Conservation (phyloP, 2,888 invertebrate genomes). For the Crossocerus cetratus region DNA sequence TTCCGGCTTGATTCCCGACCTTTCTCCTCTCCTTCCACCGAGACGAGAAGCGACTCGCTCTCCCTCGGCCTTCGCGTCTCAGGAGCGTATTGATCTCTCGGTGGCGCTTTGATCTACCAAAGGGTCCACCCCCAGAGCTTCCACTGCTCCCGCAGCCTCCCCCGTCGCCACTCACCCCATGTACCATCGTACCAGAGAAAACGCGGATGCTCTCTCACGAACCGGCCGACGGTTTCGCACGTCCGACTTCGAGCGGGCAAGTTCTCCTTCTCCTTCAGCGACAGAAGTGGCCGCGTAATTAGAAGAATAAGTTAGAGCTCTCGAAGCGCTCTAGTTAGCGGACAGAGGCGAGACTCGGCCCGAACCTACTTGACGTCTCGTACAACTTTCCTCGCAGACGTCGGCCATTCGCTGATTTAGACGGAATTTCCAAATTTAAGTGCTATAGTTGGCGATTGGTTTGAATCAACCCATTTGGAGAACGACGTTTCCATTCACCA, state of each 20-base stretch:
- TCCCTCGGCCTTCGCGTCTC: constrained; percentile 56
- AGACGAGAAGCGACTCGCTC: constrained; percentile 12
- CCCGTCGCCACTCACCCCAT: constrained; percentile 28
- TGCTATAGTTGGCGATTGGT: too few relatives aligned
- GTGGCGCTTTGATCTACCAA: constrained; percentile 75
- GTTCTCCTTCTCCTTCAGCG: constrained; percentile 50
- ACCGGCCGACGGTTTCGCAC: constrained; percentile 48
- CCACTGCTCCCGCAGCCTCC: constrained; percentile 24
- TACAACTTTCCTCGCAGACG: too few relatives aligned
- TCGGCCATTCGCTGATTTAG: too few relatives aligned
- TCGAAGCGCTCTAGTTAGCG: constrained; percentile 65
- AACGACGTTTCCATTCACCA: too few relatives aligned
- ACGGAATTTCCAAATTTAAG: too few relatives aligned
- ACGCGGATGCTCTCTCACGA: constrained; percentile 45
- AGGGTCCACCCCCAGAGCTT: constrained; percentile 59
- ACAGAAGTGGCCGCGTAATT: constrained; percentile 71
- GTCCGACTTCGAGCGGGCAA: constrained; percentile 59
- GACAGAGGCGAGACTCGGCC: background rate
- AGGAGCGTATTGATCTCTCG: constrained; percentile 74
- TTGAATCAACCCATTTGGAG: too few relatives aligned
- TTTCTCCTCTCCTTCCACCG: background rate
- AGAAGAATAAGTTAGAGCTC: constrained; percentile 74
- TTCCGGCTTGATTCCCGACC: constrained; percentile 24
- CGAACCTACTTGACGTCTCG: too few relatives aligned
- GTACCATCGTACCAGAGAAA: background rate